Conservation (phyloP, 1,140 invertebrate genomes). For the Heliconius melpomene region DNA sequence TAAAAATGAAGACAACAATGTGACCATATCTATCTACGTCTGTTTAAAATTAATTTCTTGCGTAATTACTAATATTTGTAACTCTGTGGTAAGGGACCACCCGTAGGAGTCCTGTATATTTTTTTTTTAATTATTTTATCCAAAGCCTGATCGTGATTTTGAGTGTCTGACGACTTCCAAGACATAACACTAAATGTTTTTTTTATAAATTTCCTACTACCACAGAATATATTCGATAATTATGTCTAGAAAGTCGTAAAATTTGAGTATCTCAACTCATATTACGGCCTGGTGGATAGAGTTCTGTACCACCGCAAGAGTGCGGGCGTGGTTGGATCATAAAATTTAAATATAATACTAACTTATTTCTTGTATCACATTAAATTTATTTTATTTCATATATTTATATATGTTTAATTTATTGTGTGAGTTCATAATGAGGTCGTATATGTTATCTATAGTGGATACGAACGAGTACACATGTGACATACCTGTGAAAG, state of each 20-base stretch:
- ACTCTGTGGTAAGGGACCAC: slow-evolving; percentile 49
- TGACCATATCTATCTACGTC: too few species aligned
- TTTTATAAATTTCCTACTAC: background rate
- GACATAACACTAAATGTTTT: slow-evolving; percentile 30
- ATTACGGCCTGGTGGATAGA: slow-evolving; percentile 47
- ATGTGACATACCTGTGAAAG: background rate
- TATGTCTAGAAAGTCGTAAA: slow-evolving; percentile 46
- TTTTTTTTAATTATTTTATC: slow-evolving; percentile 35
- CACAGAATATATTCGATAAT: background rate
- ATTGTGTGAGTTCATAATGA: background rate
- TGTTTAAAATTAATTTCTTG: too few species aligned
- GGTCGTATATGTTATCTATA: slow-evolving; percentile 1
- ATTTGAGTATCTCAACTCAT: slow-evolving; percentile 43
- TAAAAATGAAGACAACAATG: too few species aligned
- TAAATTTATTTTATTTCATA: slow-evolving; percentile 13
- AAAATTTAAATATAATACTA: background rate
- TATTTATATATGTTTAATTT: slow-evolving; percentile 8
- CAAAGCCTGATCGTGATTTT: slow-evolving; percentile 41
- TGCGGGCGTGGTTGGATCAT: slow-evolving; percentile 40
- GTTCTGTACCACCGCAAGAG: slow-evolving; percentile 36
- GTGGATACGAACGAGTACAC: background rate
- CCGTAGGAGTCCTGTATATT: slow-evolving; percentile 41
- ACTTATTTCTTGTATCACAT: slow-evolving; percentile 2
- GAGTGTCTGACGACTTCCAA: slow-evolving; percentile 42
- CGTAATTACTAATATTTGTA: slow-evolving; percentile 41